Base-by-base conservation (phyloP, 2,113 vertebrate species). In the Terrapene triunguis region DNA sequence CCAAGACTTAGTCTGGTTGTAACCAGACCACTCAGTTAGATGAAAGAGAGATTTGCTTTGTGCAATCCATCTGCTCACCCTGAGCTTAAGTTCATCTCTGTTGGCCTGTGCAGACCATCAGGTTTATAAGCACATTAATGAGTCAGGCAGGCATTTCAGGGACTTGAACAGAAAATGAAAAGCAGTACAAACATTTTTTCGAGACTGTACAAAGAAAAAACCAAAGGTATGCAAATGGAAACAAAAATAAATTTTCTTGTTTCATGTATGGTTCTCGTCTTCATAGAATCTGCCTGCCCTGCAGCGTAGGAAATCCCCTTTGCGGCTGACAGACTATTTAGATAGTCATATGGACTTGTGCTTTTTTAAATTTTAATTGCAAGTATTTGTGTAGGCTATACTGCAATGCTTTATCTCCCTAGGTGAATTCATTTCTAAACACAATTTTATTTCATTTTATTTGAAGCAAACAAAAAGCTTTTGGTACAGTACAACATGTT, bases 211-310 rank as follows among this genome's bases (percentile, higher is more conserved):
- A 7, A 24, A 90, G 92, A 94, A 96, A 74, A 32, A 50, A 80
- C 80, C 24, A 95, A 95, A 97, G 79, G 81, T 97, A 97, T 96
- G 94, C 95, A 96, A 98, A 98, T 94, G 51, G 94, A 81, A 95
- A 96, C 88, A 93, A 96, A 92, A 94, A 93, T 90, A 82, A 87
- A 81, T 90, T 94, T 95, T 97, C 89, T 51, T 47, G 89, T 95
- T 90, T 72, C 89, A 57, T 6, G 1, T 88, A 76, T 84, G 79
- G 95, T 94, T 96, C 50, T 42, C 69, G 47, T 89, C 82, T 96
- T 96, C 94, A 91, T 79, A 94, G 93, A 95, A 91, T 97, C 89
- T 84, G 50, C 85, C 62, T 96, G 95, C 95, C 92, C 79, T 0
- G 1, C 57, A 80, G 32, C 38, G 74, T 96, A 89, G 97, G 93